Conservation (phyloP, 2,797 vertebrate genomes). For the Gorsachius magnificus region DNA sequence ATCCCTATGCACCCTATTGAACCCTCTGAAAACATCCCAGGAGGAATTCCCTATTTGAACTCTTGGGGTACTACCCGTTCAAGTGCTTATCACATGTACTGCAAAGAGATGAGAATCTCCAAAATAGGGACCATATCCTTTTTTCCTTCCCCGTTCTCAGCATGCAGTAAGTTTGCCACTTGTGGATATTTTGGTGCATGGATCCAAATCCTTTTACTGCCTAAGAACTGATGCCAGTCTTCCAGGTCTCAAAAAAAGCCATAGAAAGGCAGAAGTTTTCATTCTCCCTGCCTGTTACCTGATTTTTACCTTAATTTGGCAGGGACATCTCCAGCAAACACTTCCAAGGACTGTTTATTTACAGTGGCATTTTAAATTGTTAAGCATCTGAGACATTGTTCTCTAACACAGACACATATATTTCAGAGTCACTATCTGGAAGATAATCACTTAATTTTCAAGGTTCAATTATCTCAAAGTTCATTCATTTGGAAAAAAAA, state of each 20-base stretch:
- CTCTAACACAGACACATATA: neutral
- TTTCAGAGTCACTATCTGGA: constrained; percentile 3
- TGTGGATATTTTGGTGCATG: neutral
- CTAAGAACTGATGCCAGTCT: neutral
- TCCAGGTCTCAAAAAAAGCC: neutral
- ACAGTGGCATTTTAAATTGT: constrained; percentile 33
- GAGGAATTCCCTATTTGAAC: neutral
- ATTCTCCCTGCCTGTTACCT: neutral
- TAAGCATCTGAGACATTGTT: neutral
- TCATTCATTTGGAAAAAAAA: neutral
- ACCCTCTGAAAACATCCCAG: neutral
- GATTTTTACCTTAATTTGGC: neutral
- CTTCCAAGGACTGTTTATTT: constrained; percentile 20
- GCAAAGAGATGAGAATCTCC: neutral
- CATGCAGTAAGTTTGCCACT: neutral
- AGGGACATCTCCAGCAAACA: neutral
- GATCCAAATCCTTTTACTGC: neutral
- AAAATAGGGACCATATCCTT: accelerated
- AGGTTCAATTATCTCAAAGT: constrained; percentile 8
- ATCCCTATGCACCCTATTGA: neutral
- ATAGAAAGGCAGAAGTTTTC: neutral
- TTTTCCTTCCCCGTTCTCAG: neutral
- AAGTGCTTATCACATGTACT: neutral
- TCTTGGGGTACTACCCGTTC: neutral
- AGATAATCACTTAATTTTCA: constrained; percentile 3